Conservation (phyloP, 2,797 vertebrate species). For the Coilia nasus region DNA sequence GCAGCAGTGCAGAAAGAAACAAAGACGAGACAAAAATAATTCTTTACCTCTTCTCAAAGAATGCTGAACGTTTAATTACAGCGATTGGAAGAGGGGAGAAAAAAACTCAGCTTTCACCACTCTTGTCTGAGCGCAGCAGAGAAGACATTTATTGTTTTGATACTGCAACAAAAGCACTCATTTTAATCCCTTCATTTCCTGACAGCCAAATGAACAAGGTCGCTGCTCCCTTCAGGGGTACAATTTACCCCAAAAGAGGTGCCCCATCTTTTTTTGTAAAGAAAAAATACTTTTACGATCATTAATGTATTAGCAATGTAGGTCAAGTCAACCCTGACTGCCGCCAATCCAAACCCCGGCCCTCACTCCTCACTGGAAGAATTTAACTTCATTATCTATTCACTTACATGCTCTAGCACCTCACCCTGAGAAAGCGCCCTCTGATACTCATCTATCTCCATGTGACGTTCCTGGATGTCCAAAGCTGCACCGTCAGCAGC, state of each 20-base stretch:
- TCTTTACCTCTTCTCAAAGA: constrained; percentile 23
- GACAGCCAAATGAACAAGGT: constrained; percentile 11
- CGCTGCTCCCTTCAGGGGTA: neutral
- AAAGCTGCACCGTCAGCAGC: neutral
- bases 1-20: neutral
- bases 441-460: neutral
- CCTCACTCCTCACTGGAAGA: neutral
- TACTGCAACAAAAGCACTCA: constrained; percentile 8
- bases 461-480: constrained; percentile 10
- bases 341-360: neutral
- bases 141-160: constrained; percentile 18
- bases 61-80: constrained; percentile 14
- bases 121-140: neutral
- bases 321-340: neutral
- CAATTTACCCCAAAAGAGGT: neutral
- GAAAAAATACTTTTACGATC: neutral
- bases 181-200: constrained; percentile 11
- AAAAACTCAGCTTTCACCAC: neutral
- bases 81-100: neutral
- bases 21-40: constrained; percentile 21
- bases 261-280: neutral
- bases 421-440: neutral
- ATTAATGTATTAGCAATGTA: neutral
- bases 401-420: neutral
- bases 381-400: neutral